Evolutionary conservation across 2,888 invertebrate genomes (phyloP).

Genomic region (Drosophila lacicola): DNA sequence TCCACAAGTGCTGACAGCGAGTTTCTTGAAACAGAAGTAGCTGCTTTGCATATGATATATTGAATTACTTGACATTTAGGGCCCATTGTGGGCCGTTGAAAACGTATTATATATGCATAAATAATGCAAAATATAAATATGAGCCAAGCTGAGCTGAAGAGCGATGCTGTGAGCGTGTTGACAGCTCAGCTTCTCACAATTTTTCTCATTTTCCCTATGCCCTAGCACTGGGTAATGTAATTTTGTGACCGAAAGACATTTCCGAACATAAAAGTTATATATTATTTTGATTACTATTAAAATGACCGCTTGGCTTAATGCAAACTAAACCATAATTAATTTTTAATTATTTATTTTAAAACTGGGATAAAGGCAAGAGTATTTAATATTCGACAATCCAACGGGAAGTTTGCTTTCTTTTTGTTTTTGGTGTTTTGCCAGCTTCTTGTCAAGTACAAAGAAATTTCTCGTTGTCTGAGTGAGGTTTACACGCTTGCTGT

Average conservation of each 20-base stretch:
- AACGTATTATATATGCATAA: constrained; percentile 69
- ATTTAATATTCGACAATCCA: background rate
- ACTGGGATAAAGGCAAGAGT: background rate
- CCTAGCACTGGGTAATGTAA: background rate
- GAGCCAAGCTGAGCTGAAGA: constrained; percentile 51
- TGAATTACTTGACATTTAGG: background rate
- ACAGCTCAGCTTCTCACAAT: constrained; percentile 53
- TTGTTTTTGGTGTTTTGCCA: constrained; percentile 12
- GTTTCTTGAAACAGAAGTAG: constrained; percentile 6
- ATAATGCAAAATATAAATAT: constrained; percentile 74
- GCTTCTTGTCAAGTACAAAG: constrained; percentile 55
- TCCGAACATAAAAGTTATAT: background rate
- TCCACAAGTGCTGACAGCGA: background rate
- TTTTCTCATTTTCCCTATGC: constrained; percentile 1
- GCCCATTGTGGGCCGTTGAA: constrained; percentile 49
- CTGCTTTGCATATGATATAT: constrained; percentile 7
- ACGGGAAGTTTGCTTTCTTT: background rate
- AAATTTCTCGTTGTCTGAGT: constrained; percentile 45
- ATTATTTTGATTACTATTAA: background rate
- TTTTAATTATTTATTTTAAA: too few species aligned
- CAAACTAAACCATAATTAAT: too few species aligned
- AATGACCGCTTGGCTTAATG: background rate
- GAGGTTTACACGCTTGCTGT: constrained; percentile 35
- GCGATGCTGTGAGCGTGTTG: constrained; percentile 62
- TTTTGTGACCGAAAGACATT: background rate